Evolutionary conservation across 2,113 vertebrate species (phyloP), one percentile per base, ranked within the genome.

Genomic region (Athene noctua): DNA sequence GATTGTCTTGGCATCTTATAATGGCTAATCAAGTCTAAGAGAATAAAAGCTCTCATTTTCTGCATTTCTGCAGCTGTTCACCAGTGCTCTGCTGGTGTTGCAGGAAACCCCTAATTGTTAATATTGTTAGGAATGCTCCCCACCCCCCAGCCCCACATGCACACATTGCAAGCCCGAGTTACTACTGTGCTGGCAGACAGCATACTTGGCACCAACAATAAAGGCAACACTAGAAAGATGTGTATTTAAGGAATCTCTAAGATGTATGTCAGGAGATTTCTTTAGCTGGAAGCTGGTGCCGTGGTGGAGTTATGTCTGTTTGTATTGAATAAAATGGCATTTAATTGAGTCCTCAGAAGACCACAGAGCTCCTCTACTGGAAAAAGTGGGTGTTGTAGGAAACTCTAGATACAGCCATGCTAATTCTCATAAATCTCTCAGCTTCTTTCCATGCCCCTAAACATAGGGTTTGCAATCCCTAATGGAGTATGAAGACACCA

Each of bases 301-400:
- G 0, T 47, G n/a, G 40, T 81, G 61, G 74, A 78, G 38, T 83
- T 86, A 10, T 5, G 11, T 44, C 61, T 81, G 80, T 77, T 68
- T 52, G 22, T 90, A 8, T 29, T 79, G 65, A 86, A 71, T 71
- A 55, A 94, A 63, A 26, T 63, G 44, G 32, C 26, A 13, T 91
- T 92, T 71, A 49, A 55, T 73, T 65, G 73, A 81, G n/a, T 78
- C 47, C 85, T 81, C 36, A 27, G 59, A 78, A 89, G 79, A 78
- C 68, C 77, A 49, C 70, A 55, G n/a, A 57, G 54, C 80, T 93
- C 29, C 25, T 85, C 57, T 29, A 9, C 75, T 78, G 82, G 59
- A 90, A 93, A 81, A 96, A 84, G 32, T 34, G 80, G 46, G 13
- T 93, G 52, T 90, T 93, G 55, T 81, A 79, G 75, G 72, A 93